A percentile compares a stretch with the other conserved stretches of the same genome.
These are phyloP conservation scores for Tragelaphus imberbis DNA, from an alignment of 2,113 vertebrate species.

Conservation along the genomic window DNA sequence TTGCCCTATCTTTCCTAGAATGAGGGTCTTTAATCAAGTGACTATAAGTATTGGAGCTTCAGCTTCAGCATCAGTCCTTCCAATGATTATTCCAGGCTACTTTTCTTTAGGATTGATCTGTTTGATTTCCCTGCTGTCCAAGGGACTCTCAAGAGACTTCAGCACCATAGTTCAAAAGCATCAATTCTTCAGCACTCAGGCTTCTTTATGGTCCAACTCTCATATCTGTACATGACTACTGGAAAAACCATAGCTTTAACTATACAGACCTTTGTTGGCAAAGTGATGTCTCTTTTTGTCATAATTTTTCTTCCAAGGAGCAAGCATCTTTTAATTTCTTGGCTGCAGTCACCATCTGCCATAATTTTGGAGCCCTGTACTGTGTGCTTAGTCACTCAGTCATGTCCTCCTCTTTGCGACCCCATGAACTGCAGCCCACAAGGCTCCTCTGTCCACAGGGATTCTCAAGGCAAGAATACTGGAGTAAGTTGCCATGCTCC, in stretches of 20 bases:
- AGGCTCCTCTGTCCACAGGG: not conserved
- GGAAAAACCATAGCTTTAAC: not conserved
- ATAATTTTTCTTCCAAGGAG: not conserved
- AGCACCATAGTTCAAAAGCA: rapidly evolving
- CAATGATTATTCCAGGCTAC: not conserved
- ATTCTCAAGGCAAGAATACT: not conserved
- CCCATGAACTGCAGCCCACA: not conserved
- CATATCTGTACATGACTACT: not conserved
- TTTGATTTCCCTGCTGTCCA: not conserved
- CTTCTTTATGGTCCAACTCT: not conserved
- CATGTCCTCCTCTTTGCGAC: not conserved
- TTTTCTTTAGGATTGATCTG: not conserved
- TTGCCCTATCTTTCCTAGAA: not conserved
- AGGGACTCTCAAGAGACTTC: not conserved
- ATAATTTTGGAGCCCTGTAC: not conserved
- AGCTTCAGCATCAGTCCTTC: not conserved
- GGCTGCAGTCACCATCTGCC: not conserved
- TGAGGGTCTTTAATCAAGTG: not conserved
- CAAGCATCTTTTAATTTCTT: not conserved
- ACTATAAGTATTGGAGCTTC: not conserved
- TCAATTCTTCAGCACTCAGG: not conserved
- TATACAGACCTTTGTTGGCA: not conserved
- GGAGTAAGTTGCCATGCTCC: not conserved
- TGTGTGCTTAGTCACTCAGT: not conserved
- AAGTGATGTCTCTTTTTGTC: not conserved